phyloP scores from a whole-genome alignment of 2,113 vertebrate species.

The Gallinago undulata region DNA sequence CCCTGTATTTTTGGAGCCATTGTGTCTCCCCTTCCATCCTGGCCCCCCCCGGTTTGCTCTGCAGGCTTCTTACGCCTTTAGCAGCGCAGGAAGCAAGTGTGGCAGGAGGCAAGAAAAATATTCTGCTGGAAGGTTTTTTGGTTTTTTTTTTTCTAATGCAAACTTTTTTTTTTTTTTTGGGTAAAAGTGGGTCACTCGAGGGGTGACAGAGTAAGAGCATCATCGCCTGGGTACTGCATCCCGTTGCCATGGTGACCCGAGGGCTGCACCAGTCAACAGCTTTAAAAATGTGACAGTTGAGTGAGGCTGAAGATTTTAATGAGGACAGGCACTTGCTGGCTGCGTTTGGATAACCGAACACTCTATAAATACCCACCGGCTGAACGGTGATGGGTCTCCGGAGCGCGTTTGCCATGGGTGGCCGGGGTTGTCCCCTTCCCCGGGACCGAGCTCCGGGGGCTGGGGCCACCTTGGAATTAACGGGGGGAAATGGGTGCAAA shows the following conservation, averaged over 20 bases:
- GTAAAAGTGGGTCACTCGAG: conserved; percentile 51
- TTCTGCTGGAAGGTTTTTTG: neutral
- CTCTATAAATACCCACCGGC: neutral
- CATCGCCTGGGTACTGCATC: conserved; percentile 38
- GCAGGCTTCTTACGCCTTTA: neutral
- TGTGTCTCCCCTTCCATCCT: neutral
- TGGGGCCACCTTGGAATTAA: neutral
- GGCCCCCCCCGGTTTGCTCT: neutral
- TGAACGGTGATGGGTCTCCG: neutral
- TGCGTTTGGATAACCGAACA: neutral
- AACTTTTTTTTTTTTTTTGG: neutral
- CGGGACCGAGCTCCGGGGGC: accelerated
- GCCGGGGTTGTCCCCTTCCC: accelerated
- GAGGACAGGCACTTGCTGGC: conserved; percentile 46
- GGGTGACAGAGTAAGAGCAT: conserved; percentile 55
- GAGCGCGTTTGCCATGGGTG: accelerated
- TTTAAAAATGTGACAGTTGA: conserved; percentile 60
- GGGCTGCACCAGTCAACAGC: conserved; percentile 56
- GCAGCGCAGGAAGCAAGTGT: neutral
- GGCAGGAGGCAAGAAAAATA: neutral
- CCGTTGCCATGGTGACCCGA: conserved; percentile 72
- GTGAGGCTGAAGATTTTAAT: conserved; percentile 55
- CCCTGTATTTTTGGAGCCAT: neutral
- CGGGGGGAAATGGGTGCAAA: neutral
- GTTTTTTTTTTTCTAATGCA: neutral